These are phyloP conservation scores for Rhagoletis zephyria DNA, from an alignment of 1,140 invertebrate species.

Conservation along the genomic window DNA sequence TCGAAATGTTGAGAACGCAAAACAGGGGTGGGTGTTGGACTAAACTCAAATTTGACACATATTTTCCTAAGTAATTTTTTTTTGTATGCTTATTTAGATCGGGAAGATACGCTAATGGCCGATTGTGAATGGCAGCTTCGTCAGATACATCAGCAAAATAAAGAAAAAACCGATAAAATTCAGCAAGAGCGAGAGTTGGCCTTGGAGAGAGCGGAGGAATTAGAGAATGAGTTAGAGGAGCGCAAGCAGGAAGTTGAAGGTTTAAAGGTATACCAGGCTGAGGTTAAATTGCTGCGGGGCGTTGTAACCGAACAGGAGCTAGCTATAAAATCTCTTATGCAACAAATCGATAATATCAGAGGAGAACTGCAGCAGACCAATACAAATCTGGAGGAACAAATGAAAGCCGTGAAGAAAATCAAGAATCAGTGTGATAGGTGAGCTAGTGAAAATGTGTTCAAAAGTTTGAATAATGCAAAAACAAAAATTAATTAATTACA, in stretches of 20 bases:
- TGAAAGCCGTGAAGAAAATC: constrained; percentile 74
- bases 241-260: constrained; percentile 74
- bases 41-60: neutral
- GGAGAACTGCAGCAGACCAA: constrained; percentile 75
- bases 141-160: constrained; percentile 78
- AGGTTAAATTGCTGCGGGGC: constrained; percentile 76
- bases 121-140: constrained; percentile 82
- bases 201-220: constrained; percentile 73
- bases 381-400: constrained; percentile 76
- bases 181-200: constrained; percentile 75
- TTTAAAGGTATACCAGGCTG: constrained; percentile 77
- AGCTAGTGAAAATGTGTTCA: constrained; percentile 42
- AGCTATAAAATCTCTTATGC: constrained; percentile 75
- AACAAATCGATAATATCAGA: constrained; percentile 76
- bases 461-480: too few species aligned
- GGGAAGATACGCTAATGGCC: constrained; percentile 79
- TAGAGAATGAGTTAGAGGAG: constrained; percentile 73
- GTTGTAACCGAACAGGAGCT: constrained; percentile 77
- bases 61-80: neutral
- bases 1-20: constrained; percentile 77
- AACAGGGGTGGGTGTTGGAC: constrained; percentile 62
- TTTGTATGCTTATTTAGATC: constrained; percentile 63
- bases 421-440: constrained; percentile 72
- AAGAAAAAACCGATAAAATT: constrained; percentile 77
- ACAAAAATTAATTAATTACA: neutral